Evolutionary conservation across 2,113 vertebrate species (phyloP).

Genomic region (Gobius niger): DNA sequence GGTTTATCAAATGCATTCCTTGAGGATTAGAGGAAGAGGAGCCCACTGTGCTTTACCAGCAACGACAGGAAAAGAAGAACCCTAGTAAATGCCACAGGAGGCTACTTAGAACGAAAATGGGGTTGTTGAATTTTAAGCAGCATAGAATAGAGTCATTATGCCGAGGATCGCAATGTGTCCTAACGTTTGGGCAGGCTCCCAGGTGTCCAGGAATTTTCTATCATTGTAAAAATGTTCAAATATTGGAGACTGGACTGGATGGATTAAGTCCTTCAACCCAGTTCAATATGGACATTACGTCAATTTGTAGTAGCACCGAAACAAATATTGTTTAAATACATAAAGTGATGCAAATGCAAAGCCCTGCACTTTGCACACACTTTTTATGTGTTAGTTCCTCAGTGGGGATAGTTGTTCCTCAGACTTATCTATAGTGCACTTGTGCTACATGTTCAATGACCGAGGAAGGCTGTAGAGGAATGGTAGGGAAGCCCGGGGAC

Average conservation of each 20-base stretch:
- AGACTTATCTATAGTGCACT: conserved; percentile 18
- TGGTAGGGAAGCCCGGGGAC: conserved; percentile 48
- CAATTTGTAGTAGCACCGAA: too few species aligned
- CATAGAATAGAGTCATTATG: neutral
- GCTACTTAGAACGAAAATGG: neutral
- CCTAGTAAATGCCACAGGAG: conserved; percentile 49
- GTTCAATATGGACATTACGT: too few species aligned
- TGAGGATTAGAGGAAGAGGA: conserved; percentile 59
- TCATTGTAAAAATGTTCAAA: too few species aligned
- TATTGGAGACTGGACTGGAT: too few species aligned
- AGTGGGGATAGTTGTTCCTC: conserved; percentile 15
- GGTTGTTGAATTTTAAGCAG: neutral
- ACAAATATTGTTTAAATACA: neutral
- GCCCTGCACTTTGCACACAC: neutral
- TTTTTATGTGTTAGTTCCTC: neutral
- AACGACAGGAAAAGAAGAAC: conserved; percentile 40
- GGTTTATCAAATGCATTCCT: conserved; percentile 53
- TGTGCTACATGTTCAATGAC: conserved; percentile 42
- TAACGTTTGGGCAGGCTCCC: too few species aligned
- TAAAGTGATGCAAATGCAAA: neutral
- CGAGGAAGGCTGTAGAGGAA: conserved; percentile 38
- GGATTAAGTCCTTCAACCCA: too few species aligned
- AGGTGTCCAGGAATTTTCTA: too few species aligned
- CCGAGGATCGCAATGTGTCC: neutral
- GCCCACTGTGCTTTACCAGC: conserved; percentile 32